Evolutionary conservation across 2,797 vertebrate species (phyloP), one percentile per base, ranked within the genome.

Genomic region (Leontocebus nigricollis): DNA sequence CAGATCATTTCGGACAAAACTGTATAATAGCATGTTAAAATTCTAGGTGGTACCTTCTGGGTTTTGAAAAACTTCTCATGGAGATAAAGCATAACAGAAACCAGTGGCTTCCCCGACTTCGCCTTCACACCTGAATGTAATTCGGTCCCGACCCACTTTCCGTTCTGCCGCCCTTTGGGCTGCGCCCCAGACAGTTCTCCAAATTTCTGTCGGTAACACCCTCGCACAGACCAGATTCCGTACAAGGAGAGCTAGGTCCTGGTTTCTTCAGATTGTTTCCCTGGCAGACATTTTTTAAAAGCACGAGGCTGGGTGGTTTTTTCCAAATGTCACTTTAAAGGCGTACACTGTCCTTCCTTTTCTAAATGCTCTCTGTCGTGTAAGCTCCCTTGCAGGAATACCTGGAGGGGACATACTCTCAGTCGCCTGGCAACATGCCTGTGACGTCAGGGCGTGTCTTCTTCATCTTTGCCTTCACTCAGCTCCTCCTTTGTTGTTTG

Each of bases 391-490:
- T 1, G n/a, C 30, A 50, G 64, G 39, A 55, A 20, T 1, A 4
- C 46, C 12, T 75, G 41, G 24, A 14, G 11, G 36, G 46, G 46
- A 44, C 30, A 17, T 12, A 0, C 17, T 36, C 80, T 81, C n/a
- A 1, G 4, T 39, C 14, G 0, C 1, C 1, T 2, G 15, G 48
- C 55, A 12, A 0, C 6, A 1, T 5, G 24, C n/a, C 55, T 57
- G 1, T 55, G 46, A 80, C 33, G 0, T 20, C 36, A 9, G 17
- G 19, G 36, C 14, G 2, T 5, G 10, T 48, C 19, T 5, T 79
- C n/a, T 9, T 55, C 15, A 64, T 44, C 50, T n/a, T 26, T 4
- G 41, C n/a, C 72, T 48, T 59, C 20, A 2, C 33, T 13, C 41
- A 6, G 8, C 41, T n/a, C 27, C 41, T 72, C 30, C n/a, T 75